phyloP scores from a whole-genome alignment of 2,113 vertebrate species.

The Lucifuga dentata region DNA sequence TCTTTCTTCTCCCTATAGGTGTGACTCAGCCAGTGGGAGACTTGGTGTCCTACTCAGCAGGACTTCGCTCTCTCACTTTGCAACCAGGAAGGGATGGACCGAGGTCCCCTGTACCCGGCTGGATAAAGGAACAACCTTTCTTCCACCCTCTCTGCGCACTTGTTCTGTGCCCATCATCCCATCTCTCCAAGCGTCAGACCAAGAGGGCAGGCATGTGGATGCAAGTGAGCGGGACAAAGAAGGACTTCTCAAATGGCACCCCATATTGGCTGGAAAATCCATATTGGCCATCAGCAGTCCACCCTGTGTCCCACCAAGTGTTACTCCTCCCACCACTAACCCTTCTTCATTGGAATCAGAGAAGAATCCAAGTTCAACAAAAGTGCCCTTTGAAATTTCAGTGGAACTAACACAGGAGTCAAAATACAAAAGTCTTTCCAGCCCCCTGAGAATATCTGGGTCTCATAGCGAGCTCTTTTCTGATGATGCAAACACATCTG shows the following conservation, averaged over 20 bases:
- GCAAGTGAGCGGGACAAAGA: constrained; percentile 79
- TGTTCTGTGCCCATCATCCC: constrained; percentile 85
- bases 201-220: constrained; percentile 72
- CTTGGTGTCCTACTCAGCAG: constrained; percentile 66
- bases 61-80: constrained; percentile 65
- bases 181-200: constrained; percentile 85
- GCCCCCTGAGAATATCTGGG: constrained; percentile 58
- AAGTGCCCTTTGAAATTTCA: constrained; percentile 43
- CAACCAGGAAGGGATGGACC: constrained; percentile 69
- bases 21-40: constrained; percentile 63
- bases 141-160: constrained; percentile 71
- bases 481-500: constrained; percentile 59
- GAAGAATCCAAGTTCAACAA: constrained; percentile 48
- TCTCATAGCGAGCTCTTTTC: constrained; percentile 46
- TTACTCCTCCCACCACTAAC: constrained; percentile 13
- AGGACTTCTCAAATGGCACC: constrained; percentile 50
- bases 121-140: constrained; percentile 65
- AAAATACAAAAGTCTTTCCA: constrained; percentile 73
- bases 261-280: constrained; percentile 26
- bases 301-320: constrained; percentile 19
- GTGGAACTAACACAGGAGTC: constrained; percentile 60
- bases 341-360: constrained; percentile 36
- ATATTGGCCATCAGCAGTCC: not conserved
- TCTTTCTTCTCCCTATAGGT: constrained; percentile 67
- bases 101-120: constrained; percentile 82